Percentiles rank a stretch among this genome's conserved stretches.
Evolutionary conservation across 2,113 vertebrate genomes (phyloP).

Genomic region (Bombycilla garrulus): DNA sequence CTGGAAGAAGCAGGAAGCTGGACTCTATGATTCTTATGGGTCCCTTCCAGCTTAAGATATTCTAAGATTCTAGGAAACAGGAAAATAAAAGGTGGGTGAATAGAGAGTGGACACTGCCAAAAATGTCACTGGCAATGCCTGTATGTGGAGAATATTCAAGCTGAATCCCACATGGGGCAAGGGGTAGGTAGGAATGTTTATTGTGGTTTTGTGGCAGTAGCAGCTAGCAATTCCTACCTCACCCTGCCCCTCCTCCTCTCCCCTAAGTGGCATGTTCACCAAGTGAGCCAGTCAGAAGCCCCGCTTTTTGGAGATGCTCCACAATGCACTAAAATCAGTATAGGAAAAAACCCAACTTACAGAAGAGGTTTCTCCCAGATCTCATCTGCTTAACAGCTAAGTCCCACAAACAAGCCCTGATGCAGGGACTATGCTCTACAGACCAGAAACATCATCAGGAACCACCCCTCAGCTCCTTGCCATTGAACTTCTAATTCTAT

Average conservation of each 20-base stretch:
- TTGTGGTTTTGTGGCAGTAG: background rate
- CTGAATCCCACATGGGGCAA: background rate
- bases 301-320: background rate
- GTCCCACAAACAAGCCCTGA: rapidly evolving
- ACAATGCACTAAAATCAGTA: background rate
- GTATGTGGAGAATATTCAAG: background rate
- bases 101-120: background rate
- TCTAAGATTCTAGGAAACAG: background rate
- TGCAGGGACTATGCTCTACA: background rate
- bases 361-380: background rate
- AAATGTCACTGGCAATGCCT: background rate
- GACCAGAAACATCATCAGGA: background rate
- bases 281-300: background rate
- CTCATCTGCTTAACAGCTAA: background rate
- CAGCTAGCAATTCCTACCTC: background rate
- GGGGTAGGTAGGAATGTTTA: background rate
- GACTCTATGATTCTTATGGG: background rate
- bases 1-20: background rate
- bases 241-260: background rate
- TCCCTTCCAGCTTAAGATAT: background rate
- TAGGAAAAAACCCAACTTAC: background rate
- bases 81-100: background rate
- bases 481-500: background rate
- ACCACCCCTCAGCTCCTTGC: background rate
- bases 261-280: background rate